Evolutionary conservation across 1,140 invertebrate genomes (phyloP), one percentile per base, ranked within the genome.

Genomic region (Pseudomyrmex flavicornis): DNA sequence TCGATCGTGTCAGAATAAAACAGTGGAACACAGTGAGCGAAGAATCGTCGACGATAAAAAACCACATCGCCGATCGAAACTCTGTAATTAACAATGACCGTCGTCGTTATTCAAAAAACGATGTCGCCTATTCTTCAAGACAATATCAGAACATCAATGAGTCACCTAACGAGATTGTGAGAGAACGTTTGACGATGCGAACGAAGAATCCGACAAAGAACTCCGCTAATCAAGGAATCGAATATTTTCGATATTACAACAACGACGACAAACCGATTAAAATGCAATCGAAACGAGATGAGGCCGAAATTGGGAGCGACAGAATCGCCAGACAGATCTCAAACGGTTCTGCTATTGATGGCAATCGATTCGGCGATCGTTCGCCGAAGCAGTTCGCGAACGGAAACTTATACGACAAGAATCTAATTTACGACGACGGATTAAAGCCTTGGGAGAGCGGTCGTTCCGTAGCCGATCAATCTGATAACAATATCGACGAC

Each of bases 201-300:
- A 90, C 88, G 10, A 86, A 79, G 9, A 58, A 88, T 48, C 83
- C 86, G 2, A 75, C 12, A 62, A 89, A 80, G 15, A 58, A 54
- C 9, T 4, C 46, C 0, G 85, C 48, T 2, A 82, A 90, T 66
- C 77, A 62, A 63, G 84, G 76, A n/a, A 5, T 85, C 9, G 84
- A 90, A 54, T 86, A 88, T 72, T 88, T 84, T 1, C 82, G 90
- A 20, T 90, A 90, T 63, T 91, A 91, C 13, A 86, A 82, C 59
- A 76, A 90, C 65, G 26, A 77, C 1, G 63, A 54, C 4, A 46
- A 26, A 2, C 73, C 63, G 26, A 89, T 79, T 54, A 83, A 89
- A 77, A 68, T 59, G 8, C 80, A 79, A n/a, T 26, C 22, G 5
- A 74, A 73, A 5, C 62, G 52, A n/a, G 62, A n/a, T 4, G 70